These are phyloP conservation scores for Ardeotis arabs DNA, from an alignment of 2,113 vertebrate species.

Conservation along the genomic window DNA sequence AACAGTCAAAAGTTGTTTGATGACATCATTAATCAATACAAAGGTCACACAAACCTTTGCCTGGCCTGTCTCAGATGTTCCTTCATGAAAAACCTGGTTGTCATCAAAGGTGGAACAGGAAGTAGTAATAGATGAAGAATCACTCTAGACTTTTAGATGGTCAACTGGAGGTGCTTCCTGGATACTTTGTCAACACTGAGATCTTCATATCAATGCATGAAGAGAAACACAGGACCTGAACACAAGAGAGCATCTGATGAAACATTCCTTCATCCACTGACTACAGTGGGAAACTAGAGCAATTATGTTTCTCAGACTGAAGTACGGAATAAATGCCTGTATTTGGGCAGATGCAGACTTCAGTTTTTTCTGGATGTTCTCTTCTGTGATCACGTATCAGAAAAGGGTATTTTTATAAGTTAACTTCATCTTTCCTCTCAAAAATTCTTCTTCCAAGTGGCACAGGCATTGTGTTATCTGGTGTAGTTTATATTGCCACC, in stretches of 20 bases:
- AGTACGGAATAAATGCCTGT: not conserved
- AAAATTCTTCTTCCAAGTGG: not conserved
- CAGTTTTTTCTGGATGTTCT: not conserved
- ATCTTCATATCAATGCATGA: not conserved
- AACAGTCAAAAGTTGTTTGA: not conserved
- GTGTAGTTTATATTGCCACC: not conserved
- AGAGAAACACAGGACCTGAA: not conserved
- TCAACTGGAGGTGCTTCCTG: not conserved
- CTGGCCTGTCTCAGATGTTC: not conserved
- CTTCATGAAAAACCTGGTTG: rapidly evolving
- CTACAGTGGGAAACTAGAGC: not conserved
- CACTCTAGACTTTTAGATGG: not conserved
- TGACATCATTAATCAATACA: not conserved
- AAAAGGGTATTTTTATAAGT: not conserved
- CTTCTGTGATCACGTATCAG: not conserved
- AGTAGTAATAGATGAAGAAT: not conserved
- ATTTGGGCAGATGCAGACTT: not conserved
- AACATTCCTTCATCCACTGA: not conserved
- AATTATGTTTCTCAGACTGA: not conserved
- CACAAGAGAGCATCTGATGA: not conserved
- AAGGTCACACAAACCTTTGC: not conserved
- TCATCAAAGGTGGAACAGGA: not conserved
- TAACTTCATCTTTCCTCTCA: not conserved
- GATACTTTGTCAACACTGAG: not conserved
- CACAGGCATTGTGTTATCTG: not conserved